Conservation (phyloP, 2,113 vertebrate species). For the Rhinopithecus roxellana region DNA sequence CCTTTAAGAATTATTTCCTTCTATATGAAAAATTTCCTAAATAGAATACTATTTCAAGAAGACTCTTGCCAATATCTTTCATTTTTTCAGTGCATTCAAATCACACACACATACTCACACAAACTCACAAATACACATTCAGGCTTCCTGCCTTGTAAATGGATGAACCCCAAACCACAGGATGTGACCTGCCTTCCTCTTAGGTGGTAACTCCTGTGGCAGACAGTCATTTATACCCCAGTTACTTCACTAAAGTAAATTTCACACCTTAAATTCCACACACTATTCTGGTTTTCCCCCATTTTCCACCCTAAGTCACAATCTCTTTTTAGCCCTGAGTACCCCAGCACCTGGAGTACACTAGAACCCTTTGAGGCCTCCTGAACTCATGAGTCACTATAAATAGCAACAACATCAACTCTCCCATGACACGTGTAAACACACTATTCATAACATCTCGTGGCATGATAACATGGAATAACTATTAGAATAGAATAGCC, state of each 20-base stretch:
- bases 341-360: background rate
- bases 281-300: background rate
- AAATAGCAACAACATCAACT: conserved; percentile 61
- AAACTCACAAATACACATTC: background rate
- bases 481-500: background rate
- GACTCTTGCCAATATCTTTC: background rate
- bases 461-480: conserved; percentile 26
- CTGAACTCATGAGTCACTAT: conserved; percentile 8
- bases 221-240: background rate
- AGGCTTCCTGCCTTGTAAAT: background rate
- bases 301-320: background rate
- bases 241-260: fast-evolving
- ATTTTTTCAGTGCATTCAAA: background rate
- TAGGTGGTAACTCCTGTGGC: background rate
- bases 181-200: background rate
- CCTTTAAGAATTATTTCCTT: conserved; percentile 3
- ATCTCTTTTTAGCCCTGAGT: background rate
- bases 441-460: conserved; percentile 46
- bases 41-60: conserved; percentile 25
- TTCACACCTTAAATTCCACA: background rate
- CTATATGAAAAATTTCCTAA: conserved; percentile 25
- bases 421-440: background rate
- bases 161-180: conserved; percentile 1
- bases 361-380: conserved; percentile 12
- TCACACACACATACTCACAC: background rate